phyloP scores from a whole-genome alignment of 2,888 invertebrate genomes.

The Fragum fragum region DNA sequence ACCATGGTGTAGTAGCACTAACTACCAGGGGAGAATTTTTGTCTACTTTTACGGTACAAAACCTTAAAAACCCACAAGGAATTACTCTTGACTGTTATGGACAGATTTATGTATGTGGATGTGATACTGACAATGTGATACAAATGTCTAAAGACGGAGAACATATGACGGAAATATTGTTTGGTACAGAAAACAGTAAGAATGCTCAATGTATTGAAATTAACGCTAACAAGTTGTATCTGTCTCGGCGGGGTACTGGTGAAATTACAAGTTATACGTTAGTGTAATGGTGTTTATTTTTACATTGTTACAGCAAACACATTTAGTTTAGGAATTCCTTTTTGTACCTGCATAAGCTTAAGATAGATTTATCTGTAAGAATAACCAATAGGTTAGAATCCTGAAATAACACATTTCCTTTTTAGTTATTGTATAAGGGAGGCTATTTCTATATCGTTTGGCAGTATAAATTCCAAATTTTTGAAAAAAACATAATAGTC shows the following conservation, averaged over 20 bases:
- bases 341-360: no score
- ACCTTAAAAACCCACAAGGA: not conserved
- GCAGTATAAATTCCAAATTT: no score
- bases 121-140: not conserved
- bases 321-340: no score
- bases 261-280: no score
- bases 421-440: no score
- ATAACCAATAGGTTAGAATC: no score
- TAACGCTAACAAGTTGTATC: not conserved
- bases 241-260: not conserved
- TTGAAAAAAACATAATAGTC: no score
- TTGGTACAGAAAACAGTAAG: not conserved
- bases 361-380: no score
- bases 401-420: no score
- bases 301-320: no score
- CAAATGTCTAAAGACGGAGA: constrained; percentile 4
- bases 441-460: no score
- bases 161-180: not conserved
- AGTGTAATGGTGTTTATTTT: no score
- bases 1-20: not conserved
- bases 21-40: not conserved
- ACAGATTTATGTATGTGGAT: constrained; percentile 1
- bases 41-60: not conserved
- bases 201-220: not conserved
- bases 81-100: not conserved